Base-by-base conservation (phyloP, 2,797 vertebrate species). In the Anniella stebbinsi region DNA sequence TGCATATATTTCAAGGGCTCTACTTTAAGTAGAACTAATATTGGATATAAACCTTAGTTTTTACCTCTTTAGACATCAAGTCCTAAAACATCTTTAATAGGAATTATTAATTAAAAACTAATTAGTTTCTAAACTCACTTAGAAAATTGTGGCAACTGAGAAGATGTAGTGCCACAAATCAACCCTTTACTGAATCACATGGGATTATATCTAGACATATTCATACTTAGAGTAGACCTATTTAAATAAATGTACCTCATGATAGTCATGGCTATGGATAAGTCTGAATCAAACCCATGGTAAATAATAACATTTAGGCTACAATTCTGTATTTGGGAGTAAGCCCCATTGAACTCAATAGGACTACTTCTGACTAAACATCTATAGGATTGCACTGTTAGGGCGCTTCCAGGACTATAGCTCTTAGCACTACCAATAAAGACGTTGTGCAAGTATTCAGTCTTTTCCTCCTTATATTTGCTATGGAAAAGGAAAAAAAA, bases 131-230 rank as follows among this genome's bases (percentile, higher is more conserved):
- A 51, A 51, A 51, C 51, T 5, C 0, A 0, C 83, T 84, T 88
- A 81, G 17, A 90, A 91, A 90, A 18, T 80, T 88, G 84, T 89
- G 73, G n/a, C 21, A 57, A 25, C 1, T 1, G 80, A 75, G 0
- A 0, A 63, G 12, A 72, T 63, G 93, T 82, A 73, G 86, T 87
- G 0, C 60, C 87, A 88, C 60, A 90, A 89, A 83, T 7, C 18
- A 41, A 86, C 88, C 86, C 88, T 90, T 81, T 73, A 91, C 30
- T 90, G 84, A 91, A 88, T 38, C 41, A 66, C 54, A 84, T 89
- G 92, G 93, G 4, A 4, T 0, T 70, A 30, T 41, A 83, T 83
- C 48, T 23, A 83, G 38, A 67, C 45, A 51, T 84, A 51, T 45
- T 33, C 18, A 41, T 66, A 33, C 41, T 84, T 69, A 69, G 17